These are phyloP conservation scores for Drosophila sordidula DNA, from an alignment of 2,888 invertebrate species.

Conservation along the genomic window DNA sequence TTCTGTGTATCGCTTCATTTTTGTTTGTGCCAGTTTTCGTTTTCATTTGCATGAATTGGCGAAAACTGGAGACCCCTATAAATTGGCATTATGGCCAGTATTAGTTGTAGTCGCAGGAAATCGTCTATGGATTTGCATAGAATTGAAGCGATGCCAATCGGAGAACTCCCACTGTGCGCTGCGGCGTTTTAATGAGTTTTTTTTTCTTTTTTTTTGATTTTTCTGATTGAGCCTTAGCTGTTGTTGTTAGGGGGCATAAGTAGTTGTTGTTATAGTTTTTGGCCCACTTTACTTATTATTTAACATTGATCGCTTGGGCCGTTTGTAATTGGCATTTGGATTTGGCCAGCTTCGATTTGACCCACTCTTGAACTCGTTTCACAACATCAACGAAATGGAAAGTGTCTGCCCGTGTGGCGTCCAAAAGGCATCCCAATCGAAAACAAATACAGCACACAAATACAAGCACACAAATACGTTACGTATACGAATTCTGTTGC, in stretches of 20 bases:
- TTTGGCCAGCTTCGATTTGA: conserved; percentile 37
- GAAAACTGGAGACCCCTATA: conserved; percentile 44
- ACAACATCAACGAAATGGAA: conserved; percentile 67
- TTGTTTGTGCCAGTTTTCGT: conserved; percentile 69
- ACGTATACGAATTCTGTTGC: not conserved
- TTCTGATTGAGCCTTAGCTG: not conserved
- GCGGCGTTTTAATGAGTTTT: conserved; percentile 75
- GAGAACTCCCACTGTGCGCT: conserved; percentile 67
- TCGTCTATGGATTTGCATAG: conserved; percentile 47
- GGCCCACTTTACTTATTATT: conserved; percentile 74
- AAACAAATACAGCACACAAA: conserved; percentile 4
- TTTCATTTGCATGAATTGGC: conserved; percentile 78
- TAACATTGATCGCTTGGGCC: conserved; percentile 62
- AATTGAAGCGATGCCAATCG: conserved; percentile 50
- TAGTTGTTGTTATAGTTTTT: conserved; percentile 58
- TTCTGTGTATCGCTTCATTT: not conserved
- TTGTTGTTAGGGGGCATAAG: conserved; percentile 17
- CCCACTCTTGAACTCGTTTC: conserved; percentile 73
- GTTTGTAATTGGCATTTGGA: conserved; percentile 72
- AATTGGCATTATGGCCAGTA: conserved; percentile 43
- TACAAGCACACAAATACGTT: conserved; percentile 5
- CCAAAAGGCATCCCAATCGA: conserved; percentile 42
- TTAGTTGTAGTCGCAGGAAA: conserved; percentile 48
- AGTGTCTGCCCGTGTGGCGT: conserved; percentile 37
- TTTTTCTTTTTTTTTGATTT: conserved; percentile 37